Conservation (phyloP, 1,140 invertebrate genomes). For the Camponotus pennsylvanicus region DNA sequence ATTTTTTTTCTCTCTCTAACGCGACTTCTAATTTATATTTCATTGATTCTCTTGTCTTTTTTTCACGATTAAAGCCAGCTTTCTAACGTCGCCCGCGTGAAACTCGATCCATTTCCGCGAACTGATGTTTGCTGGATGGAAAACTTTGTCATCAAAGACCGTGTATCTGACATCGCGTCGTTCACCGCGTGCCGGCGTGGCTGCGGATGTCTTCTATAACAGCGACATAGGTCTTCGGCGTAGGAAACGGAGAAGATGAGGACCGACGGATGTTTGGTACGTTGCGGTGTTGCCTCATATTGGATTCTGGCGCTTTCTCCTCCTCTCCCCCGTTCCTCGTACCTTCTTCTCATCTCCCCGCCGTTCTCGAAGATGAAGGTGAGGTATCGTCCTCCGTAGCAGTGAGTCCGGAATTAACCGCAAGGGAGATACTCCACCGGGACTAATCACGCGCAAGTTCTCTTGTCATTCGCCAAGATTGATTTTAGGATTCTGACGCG, state of each 20-base stretch:
- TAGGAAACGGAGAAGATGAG: slow-evolving; percentile 76
- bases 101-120: slow-evolving; percentile 77
- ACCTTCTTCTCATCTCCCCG: slow-evolving; percentile 24
- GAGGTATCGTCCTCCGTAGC: slow-evolving; percentile 70
- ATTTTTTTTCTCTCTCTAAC: not conserved
- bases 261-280: slow-evolving; percentile 83
- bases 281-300: slow-evolving; percentile 82
- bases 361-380: slow-evolving; percentile 56
- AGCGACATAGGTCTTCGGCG: slow-evolving; percentile 66
- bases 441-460: slow-evolving; percentile 76
- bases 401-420: slow-evolving; percentile 70
- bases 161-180: slow-evolving; percentile 56
- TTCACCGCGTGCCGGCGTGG: slow-evolving; percentile 50
- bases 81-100: slow-evolving; percentile 61
- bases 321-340: not conserved
- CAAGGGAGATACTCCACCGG: slow-evolving; percentile 70
- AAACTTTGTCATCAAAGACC: slow-evolving; percentile 80
- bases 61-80: slow-evolving; percentile 63
- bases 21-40: not conserved
- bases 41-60: slow-evolving; percentile 24
- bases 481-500: slow-evolving; percentile 68
- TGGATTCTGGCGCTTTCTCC: slow-evolving; percentile 76
- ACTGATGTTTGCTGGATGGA: slow-evolving; percentile 78
- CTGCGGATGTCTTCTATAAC: slow-evolving; percentile 69
- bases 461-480: slow-evolving; percentile 72